Conservation (phyloP, 2,888 invertebrate species). For the Vanessa cardui region DNA sequence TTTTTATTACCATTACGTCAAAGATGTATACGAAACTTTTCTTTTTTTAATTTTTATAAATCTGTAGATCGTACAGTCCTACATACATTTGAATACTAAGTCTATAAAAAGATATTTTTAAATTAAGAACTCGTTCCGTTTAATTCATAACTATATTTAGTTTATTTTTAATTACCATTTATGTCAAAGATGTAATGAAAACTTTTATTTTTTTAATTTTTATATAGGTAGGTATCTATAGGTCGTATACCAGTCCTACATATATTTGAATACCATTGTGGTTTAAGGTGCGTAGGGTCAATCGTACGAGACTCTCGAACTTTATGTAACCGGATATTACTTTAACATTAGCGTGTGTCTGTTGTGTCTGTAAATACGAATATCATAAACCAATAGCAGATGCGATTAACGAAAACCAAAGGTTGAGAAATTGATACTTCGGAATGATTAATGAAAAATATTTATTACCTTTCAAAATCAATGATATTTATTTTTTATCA, state of each 20-base stretch:
- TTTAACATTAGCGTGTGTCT: constrained; percentile 21
- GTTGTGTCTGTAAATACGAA: constrained; percentile 1
- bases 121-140: too few species aligned
- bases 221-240: constrained; percentile 28
- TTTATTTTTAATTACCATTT: too few species aligned
- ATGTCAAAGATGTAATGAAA: too few species aligned
- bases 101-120: too few species aligned
- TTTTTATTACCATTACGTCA: too few species aligned
- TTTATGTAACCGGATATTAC: constrained; percentile 37
- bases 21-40: too few species aligned
- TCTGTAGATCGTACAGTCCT: not conserved
- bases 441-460: too few species aligned
- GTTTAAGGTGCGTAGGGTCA: constrained; percentile 32
- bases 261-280: constrained; percentile 17
- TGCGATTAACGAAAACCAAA: not conserved
- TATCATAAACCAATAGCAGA: constrained; percentile 28
- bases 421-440: not conserved
- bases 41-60: constrained; percentile 19
- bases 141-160: too few species aligned
- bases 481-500: too few species aligned
- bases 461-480: too few species aligned
- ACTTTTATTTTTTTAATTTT: not conserved
- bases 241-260: too few species aligned
- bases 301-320: constrained; percentile 30
- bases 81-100: constrained; percentile 1